Evolutionary conservation across 1,140 invertebrate genomes (phyloP).

Genomic region (Oncopeltus fasciatus): DNA sequence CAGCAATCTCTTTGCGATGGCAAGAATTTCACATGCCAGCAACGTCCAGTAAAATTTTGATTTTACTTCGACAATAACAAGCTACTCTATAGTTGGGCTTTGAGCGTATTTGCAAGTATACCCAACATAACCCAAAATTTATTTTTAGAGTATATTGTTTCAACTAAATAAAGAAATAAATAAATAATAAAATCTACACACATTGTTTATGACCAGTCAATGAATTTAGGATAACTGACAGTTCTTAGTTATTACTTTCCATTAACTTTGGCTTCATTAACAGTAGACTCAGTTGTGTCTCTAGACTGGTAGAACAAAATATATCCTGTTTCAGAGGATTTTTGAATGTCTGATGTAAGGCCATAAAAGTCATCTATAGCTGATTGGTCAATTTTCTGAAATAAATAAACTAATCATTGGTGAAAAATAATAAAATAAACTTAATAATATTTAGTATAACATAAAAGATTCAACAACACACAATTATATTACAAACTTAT

Average conservation of each 20-base stretch:
- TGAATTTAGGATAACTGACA: no score
- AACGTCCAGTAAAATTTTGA: background rate
- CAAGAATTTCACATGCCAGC: background rate
- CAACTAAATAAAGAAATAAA: no score
- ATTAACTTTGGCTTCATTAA: conserved; percentile 23
- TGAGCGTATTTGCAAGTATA: no score
- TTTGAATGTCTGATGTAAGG: conserved; percentile 92
- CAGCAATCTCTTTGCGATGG: background rate
- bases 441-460: background rate
- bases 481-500: no score
- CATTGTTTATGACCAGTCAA: no score
- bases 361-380: conserved; percentile 99
- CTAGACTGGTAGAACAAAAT: conserved; percentile 98
- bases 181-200: no score
- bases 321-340: conserved; percentile 98
- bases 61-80: background rate
- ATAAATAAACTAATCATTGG: conserved; percentile 22
- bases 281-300: conserved; percentile 36
- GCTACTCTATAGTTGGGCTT: no score
- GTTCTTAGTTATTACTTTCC: no score
- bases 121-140: no score
- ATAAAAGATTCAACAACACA: background rate
- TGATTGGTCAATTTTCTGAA: conserved; percentile 95
- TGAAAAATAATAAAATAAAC: background rate
- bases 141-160: no score